These are phyloP conservation scores for Morpho helenor DNA, from an alignment of 2,888 invertebrate genomes.

Conservation along the genomic window DNA sequence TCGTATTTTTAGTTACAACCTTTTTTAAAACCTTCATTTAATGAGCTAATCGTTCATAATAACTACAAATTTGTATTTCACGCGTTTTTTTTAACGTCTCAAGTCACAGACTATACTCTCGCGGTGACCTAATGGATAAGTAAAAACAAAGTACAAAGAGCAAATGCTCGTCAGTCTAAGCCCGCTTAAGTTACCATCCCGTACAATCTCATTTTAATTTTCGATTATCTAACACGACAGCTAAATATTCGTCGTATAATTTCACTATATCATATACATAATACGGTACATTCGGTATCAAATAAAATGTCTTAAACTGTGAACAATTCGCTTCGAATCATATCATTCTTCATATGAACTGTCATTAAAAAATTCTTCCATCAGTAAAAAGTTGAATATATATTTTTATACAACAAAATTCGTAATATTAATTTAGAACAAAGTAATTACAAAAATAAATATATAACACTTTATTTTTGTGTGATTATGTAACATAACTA, in stretches of 20 bases:
- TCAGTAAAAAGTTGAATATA: no score
- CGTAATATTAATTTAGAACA: no score
- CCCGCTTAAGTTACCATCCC: constrained; percentile 8
- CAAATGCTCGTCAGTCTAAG: constrained; percentile 27
- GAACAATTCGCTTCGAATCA: no score
- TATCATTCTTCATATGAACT: no score
- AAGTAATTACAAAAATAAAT: no score
- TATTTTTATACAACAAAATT: no score
- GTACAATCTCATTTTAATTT: constrained; percentile 5
- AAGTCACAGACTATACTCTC: constrained; percentile 2
- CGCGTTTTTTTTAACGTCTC: constrained; percentile 55
- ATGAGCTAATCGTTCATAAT: constrained; percentile 59
- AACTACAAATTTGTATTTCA: constrained; percentile 57
- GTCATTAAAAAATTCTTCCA: no score
- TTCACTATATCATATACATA: constrained; percentile 1
- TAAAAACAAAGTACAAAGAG: constrained; percentile 22
- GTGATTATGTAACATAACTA: no score
- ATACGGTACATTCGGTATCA: background rate
- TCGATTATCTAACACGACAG: constrained; percentile 15
- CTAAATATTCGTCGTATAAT: constrained; percentile 8
- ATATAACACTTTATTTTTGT: no score
- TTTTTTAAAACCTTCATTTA: constrained; percentile 67
- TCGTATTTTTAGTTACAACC: constrained; percentile 74
- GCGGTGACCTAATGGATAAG: constrained; percentile 5
- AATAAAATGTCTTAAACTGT: no score